phyloP scores from a whole-genome alignment of 2,113 vertebrate genomes.

The Phocoena sinus region DNA sequence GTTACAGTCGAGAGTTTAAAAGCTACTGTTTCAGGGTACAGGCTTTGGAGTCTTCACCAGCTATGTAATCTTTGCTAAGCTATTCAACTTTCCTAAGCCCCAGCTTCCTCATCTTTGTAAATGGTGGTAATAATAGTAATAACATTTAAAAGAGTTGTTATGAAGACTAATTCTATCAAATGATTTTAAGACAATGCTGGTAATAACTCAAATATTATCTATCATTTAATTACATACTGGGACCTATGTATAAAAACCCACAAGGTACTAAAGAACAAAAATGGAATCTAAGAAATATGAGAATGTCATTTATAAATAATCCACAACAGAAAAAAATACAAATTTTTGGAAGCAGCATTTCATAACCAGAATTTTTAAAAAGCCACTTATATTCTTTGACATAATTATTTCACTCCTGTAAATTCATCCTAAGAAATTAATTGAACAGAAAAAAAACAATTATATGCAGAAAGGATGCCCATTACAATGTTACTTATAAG shows the following conservation, averaged over 20 bases:
- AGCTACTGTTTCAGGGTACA: background rate
- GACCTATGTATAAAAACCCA: background rate
- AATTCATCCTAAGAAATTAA: slow-evolving; percentile 1
- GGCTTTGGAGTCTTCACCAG: background rate
- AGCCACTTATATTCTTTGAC: background rate
- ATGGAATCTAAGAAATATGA: background rate
- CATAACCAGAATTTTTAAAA: background rate
- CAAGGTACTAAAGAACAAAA: background rate
- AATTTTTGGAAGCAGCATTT: background rate
- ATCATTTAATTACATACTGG: background rate
- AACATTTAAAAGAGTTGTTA: background rate
- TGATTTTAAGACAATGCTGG: background rate
- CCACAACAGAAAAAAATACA: background rate
- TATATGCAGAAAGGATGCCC: background rate
- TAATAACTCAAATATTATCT: background rate
- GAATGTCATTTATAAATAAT: slow-evolving; percentile 30
- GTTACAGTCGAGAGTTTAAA: background rate
- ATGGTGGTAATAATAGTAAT: background rate
- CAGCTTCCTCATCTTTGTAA: slow-evolving; percentile 1
- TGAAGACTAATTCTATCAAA: background rate
- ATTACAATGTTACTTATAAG: background rate
- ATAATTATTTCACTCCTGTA: background rate
- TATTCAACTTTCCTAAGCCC: background rate
- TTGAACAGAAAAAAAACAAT: background rate
- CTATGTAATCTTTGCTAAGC: background rate